Evolutionary conservation across 2,888 invertebrate species (phyloP).

Genomic region (Conops quadrifasciatus): DNA sequence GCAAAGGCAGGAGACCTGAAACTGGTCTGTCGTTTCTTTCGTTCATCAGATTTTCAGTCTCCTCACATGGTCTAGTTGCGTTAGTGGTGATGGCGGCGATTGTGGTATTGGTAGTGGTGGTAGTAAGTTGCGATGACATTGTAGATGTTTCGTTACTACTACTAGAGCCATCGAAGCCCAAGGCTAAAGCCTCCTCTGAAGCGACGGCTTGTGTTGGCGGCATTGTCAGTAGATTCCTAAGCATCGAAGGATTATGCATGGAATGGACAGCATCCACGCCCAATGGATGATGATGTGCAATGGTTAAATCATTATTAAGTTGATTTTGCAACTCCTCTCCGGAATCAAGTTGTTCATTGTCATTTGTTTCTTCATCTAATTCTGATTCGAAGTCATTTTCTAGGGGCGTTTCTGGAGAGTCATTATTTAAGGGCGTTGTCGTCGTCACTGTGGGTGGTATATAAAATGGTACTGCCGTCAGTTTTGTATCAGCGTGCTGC

Average conservation of each 20-base stretch:
- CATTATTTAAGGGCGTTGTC: not conserved
- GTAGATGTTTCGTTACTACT: constrained; percentile 40
- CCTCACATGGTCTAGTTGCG: constrained; percentile 49
- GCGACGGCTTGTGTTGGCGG: not conserved
- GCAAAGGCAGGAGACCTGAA: constrained; percentile 35
- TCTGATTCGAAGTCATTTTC: not conserved
- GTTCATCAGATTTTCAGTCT: constrained; percentile 61
- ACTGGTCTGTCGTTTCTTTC: constrained; percentile 47
- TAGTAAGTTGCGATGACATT: constrained; percentile 33
- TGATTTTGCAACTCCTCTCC: constrained; percentile 56
- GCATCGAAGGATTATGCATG: constrained; percentile 4
- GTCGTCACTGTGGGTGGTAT: not conserved
- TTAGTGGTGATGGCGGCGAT: not conserved
- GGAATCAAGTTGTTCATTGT: constrained; percentile 29
- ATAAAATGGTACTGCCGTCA: constrained; percentile 37
- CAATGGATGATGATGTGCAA: not conserved
- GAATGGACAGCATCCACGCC: not conserved
- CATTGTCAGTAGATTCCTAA: not conserved
- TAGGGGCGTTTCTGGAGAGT: not conserved
- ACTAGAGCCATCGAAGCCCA: not conserved
- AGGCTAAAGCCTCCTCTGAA: too few species aligned
- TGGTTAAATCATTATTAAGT: constrained; percentile 49
- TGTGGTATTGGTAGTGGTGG: constrained; percentile 37
- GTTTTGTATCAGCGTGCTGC: constrained; percentile 1
- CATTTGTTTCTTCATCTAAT: not conserved